Evolutionary conservation across 1,140 invertebrate genomes (phyloP).

Genomic region (Sitodiplosis mosellana): DNA sequence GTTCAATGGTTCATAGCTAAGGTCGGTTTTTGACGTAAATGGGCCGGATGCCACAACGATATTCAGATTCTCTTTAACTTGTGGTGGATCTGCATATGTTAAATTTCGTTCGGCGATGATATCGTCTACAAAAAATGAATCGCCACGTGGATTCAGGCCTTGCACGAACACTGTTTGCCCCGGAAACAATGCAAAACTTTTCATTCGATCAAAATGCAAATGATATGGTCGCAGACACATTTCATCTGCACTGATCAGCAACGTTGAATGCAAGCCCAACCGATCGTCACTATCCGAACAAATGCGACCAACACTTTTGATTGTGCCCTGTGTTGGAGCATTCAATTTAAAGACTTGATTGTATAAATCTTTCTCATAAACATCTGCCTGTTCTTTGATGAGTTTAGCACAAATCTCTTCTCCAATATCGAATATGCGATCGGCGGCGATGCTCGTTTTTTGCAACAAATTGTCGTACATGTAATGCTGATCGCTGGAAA

Average conservation of each 20-base stretch:
- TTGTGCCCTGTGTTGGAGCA: constrained; percentile 23
- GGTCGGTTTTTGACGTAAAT: constrained; percentile 54
- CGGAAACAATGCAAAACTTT: constrained; percentile 60
- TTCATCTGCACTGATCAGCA: constrained; percentile 46
- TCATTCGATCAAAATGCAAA: constrained; percentile 40
- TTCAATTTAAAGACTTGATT: constrained; percentile 7
- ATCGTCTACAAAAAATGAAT: constrained; percentile 44
- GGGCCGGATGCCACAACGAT: constrained; percentile 66
- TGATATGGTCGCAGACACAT: constrained; percentile 23
- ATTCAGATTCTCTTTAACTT: constrained; percentile 34
- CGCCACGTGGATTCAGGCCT: constrained; percentile 49
- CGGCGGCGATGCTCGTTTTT: constrained; percentile 11
- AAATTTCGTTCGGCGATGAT: constrained; percentile 32
- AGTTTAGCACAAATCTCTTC: constrained; percentile 5
- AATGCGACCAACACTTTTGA: constrained; percentile 44
- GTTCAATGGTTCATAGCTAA: constrained; percentile 61
- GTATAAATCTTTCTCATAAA: constrained; percentile 15
- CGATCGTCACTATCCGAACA: constrained; percentile 51
- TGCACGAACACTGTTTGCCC: constrained; percentile 64
- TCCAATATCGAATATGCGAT: constrained; percentile 11
- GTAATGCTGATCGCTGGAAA: neutral
- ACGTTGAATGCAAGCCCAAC: constrained; percentile 43
- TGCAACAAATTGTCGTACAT: constrained; percentile 7
- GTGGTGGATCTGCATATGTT: constrained; percentile 11
- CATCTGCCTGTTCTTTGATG: constrained; percentile 10